phyloP scores from a whole-genome alignment of 2,888 invertebrate genomes.

The Dryomyza anilis region DNA sequence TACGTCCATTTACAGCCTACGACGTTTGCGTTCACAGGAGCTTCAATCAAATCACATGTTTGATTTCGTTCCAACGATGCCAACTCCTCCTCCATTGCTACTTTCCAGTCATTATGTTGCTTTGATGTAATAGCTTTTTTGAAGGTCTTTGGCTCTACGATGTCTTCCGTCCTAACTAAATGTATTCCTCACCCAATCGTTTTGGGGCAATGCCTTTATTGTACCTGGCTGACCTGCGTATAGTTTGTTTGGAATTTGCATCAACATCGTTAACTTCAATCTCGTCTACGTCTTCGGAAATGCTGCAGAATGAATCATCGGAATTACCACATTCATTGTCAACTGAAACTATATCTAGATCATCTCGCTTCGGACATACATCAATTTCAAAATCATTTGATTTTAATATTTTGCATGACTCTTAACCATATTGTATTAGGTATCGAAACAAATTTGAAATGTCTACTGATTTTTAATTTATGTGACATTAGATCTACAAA shows the following conservation, averaged over 20 bases:
- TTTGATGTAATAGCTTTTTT: not conserved
- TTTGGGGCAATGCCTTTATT: not conserved
- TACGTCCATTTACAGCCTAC: slow-evolving; percentile 12
- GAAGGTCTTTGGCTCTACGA: too few species aligned
- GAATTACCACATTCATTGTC: not conserved
- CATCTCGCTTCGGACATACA: too few species aligned
- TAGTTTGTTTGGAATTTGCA: not conserved
- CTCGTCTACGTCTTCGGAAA: not conserved
- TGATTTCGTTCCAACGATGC: not conserved
- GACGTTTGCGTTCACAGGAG: not conserved
- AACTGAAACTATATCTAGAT: not conserved
- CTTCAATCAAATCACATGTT: not conserved
- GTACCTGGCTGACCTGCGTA: not conserved
- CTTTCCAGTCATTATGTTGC: not conserved
- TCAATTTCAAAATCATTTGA: not conserved
- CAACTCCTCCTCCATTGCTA: not conserved
- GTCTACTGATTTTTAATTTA: not conserved
- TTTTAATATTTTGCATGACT: not conserved
- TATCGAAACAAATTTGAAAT: not conserved
- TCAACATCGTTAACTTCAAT: not conserved
- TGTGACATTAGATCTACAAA: not conserved
- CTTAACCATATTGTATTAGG: not conserved
- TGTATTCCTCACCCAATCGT: not conserved
- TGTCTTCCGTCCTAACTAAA: not conserved
- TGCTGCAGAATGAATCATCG: not conserved